Conservation (phyloP, 2,113 vertebrate genomes). For the Mohoua ochrocephala region DNA sequence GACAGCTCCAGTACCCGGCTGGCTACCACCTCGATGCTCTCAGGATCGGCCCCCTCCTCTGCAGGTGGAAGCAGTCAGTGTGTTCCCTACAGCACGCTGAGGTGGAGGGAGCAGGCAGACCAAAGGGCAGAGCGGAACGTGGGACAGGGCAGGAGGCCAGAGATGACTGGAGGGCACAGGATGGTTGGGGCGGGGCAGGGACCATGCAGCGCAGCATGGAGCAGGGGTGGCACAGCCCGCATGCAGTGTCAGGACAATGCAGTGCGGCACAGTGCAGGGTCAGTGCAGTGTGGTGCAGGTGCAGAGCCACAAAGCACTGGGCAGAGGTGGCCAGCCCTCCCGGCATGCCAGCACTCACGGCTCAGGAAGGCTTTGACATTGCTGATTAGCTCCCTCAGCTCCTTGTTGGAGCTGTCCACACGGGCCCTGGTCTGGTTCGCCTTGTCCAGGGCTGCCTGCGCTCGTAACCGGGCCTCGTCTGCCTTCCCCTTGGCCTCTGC, state of each 20-base stretch:
- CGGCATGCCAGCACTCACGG: constrained; percentile 72
- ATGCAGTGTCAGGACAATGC: neutral
- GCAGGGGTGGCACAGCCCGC: neutral
- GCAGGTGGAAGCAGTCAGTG: neutral
- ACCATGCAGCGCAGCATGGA: neutral
- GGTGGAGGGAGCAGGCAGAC: neutral
- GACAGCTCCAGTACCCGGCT: constrained; percentile 89
- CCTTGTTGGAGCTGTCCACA: constrained; percentile 88
- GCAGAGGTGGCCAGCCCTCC: neutral
- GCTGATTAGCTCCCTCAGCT: constrained; percentile 91
- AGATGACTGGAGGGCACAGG: neutral
- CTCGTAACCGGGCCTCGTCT: constrained; percentile 81
- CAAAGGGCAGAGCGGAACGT: neutral
- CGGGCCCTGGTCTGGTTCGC: constrained; percentile 85
- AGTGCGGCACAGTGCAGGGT: fast-evolving
- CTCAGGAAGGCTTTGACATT: constrained; percentile 92
- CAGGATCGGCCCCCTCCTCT: constrained; percentile 96
- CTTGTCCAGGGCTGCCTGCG: constrained; percentile 86
- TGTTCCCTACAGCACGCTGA: fast-evolving
- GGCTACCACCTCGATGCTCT: constrained; percentile 91
- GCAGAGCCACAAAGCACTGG: neutral
- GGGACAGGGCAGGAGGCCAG: neutral
- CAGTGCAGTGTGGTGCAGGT: neutral
- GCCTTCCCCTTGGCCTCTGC: constrained; percentile 87
- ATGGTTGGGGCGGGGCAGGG: neutral